Evolutionary conservation across 2,113 vertebrate genomes (phyloP).

Genomic region (Daphoenositta chrysoptera): DNA sequence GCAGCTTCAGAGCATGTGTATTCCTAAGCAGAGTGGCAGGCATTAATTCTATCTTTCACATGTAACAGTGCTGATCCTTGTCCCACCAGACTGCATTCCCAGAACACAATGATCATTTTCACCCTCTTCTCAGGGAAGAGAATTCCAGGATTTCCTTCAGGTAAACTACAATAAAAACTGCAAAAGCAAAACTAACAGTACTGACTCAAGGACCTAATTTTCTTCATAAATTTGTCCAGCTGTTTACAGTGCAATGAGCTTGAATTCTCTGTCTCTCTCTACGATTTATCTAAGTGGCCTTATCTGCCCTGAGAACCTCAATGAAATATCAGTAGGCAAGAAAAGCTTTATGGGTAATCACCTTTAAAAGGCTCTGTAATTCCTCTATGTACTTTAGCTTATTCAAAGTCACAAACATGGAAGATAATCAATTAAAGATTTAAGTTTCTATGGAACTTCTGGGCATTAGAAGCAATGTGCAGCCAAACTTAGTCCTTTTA

Average conservation of each 20-base stretch:
- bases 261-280: not conserved
- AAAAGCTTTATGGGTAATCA: not conserved
- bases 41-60: not conserved
- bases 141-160: not conserved
- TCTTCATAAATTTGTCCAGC: not conserved
- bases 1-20: not conserved
- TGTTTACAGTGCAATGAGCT: not conserved
- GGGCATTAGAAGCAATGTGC: not conserved
- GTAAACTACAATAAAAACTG: not conserved
- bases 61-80: not conserved
- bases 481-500: conserved; percentile 24
- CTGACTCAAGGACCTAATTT: not conserved
- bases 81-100: not conserved
- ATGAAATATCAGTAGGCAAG: not conserved
- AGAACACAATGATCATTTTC: not conserved
- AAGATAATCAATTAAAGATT: conserved; percentile 44
- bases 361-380: not conserved
- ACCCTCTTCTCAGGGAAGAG: not conserved
- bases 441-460: conserved; percentile 31
- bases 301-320: not conserved
- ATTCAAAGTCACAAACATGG: not conserved
- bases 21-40: not conserved
- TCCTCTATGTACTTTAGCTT: not conserved
- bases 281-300: not conserved
- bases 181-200: not conserved